Evolutionary conservation across 2,888 invertebrate species (phyloP).

Genomic region (Incurvaria masculella): DNA sequence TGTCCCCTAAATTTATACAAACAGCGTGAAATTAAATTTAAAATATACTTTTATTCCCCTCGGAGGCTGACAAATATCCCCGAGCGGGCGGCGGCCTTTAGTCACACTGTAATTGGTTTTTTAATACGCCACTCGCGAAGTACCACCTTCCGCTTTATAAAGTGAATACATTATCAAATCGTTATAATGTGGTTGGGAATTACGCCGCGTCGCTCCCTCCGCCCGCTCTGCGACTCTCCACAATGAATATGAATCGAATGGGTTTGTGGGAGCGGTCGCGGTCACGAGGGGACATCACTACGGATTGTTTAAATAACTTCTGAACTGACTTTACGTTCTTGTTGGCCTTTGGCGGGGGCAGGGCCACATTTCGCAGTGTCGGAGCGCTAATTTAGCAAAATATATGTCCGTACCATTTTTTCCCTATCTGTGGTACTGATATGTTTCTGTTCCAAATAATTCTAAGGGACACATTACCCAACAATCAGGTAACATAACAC

Average conservation of each 20-base stretch:
- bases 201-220: slow-evolving; percentile 14
- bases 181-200: slow-evolving; percentile 38
- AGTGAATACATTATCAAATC: slow-evolving; percentile 58
- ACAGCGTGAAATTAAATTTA: slow-evolving; percentile 58
- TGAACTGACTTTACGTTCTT: no score
- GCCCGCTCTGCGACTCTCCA: slow-evolving; percentile 23
- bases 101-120: slow-evolving; percentile 56
- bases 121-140: slow-evolving; percentile 51
- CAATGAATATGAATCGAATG: slow-evolving; percentile 54
- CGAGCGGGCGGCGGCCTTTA: slow-evolving; percentile 42
- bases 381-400: no score
- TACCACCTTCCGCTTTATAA: slow-evolving; percentile 54
- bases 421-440: no score
- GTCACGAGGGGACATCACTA: neutral
- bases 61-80: slow-evolving; percentile 52
- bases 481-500: no score
- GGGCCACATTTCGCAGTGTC: no score
- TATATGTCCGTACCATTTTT: no score
- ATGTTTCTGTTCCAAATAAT: no score
- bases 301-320: no score
- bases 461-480: no score
- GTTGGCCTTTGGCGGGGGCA: no score
- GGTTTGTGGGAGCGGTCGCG: slow-evolving; percentile 23
- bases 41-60: slow-evolving; percentile 51
- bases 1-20: slow-evolving; percentile 44